A percentile compares a stretch with the other conserved stretches of the same genome.
phyloP scores from a whole-genome alignment of 2,888 invertebrate genomes.

The Lasius fuliginosus region DNA sequence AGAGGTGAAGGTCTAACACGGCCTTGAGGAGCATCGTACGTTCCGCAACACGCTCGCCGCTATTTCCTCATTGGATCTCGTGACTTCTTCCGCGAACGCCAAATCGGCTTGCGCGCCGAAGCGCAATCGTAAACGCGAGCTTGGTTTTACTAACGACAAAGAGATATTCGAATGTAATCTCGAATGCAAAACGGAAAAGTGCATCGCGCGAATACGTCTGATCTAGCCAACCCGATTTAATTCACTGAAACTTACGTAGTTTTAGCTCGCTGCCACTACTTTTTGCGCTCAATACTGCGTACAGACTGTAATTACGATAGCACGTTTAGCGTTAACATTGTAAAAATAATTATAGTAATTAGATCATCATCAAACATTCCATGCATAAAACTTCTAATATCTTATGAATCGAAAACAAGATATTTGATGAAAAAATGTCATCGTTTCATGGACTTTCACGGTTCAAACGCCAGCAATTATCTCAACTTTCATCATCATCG shows the following conservation, averaged over 20 bases:
- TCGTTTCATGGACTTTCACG: conserved; percentile 9
- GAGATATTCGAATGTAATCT: conserved; percentile 16
- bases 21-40: conserved; percentile 79
- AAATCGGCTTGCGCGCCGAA: conserved; percentile 54
- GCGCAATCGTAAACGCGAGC: conserved; percentile 44
- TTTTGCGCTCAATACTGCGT: not conserved
- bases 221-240: not conserved
- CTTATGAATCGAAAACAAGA: not conserved
- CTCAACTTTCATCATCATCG: conserved; percentile 38
- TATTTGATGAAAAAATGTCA: not conserved
- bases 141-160: conserved; percentile 23
- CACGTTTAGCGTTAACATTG: conserved; percentile 7
- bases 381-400: not conserved
- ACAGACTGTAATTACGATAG: conserved; percentile 2
- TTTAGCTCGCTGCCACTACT: not conserved
- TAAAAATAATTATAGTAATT: conserved; percentile 29
- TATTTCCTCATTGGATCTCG: conserved; percentile 74
- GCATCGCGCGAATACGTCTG: not conserved
- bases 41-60: conserved; percentile 68
- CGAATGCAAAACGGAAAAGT: not conserved
- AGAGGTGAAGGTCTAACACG: conserved; percentile 83
- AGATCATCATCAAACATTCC: not conserved
- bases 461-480: conserved; percentile 31
- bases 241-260: not conserved
- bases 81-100: conserved; percentile 70